phyloP scores from a whole-genome alignment of 2,113 vertebrate species.

The Paralichthys olivaceus region DNA sequence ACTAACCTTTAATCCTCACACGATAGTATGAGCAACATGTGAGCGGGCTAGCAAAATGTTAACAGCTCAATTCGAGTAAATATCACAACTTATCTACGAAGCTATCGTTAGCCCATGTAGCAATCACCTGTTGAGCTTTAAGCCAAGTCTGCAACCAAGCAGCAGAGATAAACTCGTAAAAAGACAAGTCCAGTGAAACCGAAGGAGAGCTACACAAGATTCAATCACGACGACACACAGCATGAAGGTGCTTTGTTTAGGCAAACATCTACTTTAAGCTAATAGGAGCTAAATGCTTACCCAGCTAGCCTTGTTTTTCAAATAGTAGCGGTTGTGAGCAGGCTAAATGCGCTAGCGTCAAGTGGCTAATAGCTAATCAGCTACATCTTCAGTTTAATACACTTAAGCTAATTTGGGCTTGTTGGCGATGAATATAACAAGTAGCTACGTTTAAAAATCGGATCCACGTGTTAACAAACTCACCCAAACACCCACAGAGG shows the following conservation, averaged over 20 bases:
- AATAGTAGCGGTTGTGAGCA: conserved; percentile 26
- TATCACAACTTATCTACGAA: background rate
- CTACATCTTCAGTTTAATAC: background rate
- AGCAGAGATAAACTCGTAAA: background rate
- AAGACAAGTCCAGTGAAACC: background rate
- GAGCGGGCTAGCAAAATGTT: background rate
- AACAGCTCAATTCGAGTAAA: background rate
- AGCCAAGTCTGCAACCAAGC: conserved; percentile 17
- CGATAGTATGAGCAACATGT: rapidly evolving
- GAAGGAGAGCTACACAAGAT: background rate
- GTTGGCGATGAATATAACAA: background rate
- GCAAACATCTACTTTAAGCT: background rate
- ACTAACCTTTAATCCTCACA: background rate
- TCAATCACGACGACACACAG: rapidly evolving
- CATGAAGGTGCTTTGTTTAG: background rate
- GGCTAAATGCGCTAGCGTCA: conserved; percentile 54
- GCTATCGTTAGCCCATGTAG: conserved; percentile 54
- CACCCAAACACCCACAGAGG: background rate
- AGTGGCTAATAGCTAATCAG: conserved; percentile 50
- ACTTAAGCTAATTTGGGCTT: background rate
- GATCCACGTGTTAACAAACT: background rate
- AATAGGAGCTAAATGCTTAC: conserved; percentile 12
- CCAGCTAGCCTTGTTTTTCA: conserved; percentile 27
- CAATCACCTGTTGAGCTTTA: conserved; percentile 75
- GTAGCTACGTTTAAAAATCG: rapidly evolving